Evolutionary conservation across 2,797 vertebrate genomes (phyloP), one percentile per base, ranked within the genome.

Genomic region (Rhadinocentrus ornatus): DNA sequence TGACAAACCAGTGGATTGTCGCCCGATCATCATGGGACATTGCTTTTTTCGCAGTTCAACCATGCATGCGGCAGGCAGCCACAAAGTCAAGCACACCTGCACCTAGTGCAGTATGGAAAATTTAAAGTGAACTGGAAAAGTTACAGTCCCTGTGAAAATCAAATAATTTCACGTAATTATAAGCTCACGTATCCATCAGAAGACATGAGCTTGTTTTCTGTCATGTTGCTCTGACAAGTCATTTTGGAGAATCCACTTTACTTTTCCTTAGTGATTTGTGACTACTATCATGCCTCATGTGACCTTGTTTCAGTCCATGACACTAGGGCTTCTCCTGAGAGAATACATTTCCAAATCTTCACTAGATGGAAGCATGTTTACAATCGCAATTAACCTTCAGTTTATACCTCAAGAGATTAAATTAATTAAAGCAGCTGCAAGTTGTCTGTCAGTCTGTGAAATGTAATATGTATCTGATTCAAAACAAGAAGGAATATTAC

Each of bases 21-120:
- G 94, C 94, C 91, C 39, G 92, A 96, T 97, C 96, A 97, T 97
- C 96, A 96, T 93, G 93, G 95, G 94, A 95, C 93, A 93, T 92
- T 94, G 93, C 83, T 92, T 94, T 96, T 77, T 92, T 91, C 34
- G 39, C 82, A 70, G 88, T 78, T 91, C 88, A 80, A 86, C 82
- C 86, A 77, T 91, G 90, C 91, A 83, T 91, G 92, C 74, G 60
- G 77, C 82, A 78, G 73, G 63, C 70, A 71, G 77, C 74, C 54
- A 62, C 62, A 20, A 77, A 83, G 73, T 66, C 82, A 63, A 71
- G 67, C 74, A 69, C 82, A 87, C 78, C 90, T 91, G 78, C 78
- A n/a, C n/a, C n/a, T 84, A 73, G 66, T 7, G 87, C 85, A 92
- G 94, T 90, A 88, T 82, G 80, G 88, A 88, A 91, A 92, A 93